Conservation (phyloP, 2,797 vertebrate genomes). For the Melanotaenia trifasciata region DNA sequence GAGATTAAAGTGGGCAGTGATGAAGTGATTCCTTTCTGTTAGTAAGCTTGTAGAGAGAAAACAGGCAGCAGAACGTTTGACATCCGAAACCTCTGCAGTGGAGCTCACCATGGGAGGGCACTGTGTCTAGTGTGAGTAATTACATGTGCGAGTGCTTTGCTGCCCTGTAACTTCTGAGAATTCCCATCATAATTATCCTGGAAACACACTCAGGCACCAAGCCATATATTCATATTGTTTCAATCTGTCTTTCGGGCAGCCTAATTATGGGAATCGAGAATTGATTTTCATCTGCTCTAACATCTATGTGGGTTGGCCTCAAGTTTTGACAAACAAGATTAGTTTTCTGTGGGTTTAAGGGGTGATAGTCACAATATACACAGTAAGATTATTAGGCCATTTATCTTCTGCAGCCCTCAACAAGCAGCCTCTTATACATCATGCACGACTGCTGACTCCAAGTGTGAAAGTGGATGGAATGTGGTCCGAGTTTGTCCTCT, state of each 20-base stretch:
- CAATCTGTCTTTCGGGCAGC: conserved; percentile 29
- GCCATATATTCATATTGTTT: conserved; percentile 36
- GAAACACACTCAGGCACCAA: conserved; percentile 12
- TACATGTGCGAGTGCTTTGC: conserved; percentile 63
- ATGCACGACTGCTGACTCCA: conserved; percentile 9
- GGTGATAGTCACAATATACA: conserved; percentile 28
- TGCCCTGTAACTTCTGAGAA: conserved; percentile 52
- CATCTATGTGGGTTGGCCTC: conserved; percentile 23
- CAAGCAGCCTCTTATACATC: background rate
- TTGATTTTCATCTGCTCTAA: conserved; percentile 45
- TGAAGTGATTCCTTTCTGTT: conserved; percentile 63
- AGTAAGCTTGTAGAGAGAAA: conserved; percentile 54
- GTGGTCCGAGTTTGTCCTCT: conserved; percentile 13
- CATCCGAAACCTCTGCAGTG: conserved; percentile 53
- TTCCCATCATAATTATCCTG: conserved; percentile 51
- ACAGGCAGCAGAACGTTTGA: conserved; percentile 61
- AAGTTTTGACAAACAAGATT: conserved; percentile 36
- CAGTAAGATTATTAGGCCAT: conserved; percentile 40
- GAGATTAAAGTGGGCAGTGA: conserved; percentile 69
- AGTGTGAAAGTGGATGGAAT: conserved; percentile 36
- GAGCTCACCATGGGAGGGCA: conserved; percentile 59
- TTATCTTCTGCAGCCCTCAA: conserved; percentile 41
- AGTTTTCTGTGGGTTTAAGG: conserved; percentile 26
- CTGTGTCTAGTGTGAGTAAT: conserved; percentile 65
- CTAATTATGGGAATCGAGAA: conserved; percentile 56